phyloP scores from a whole-genome alignment of 2,113 vertebrate species.

The Ctenomys sociabilis region DNA sequence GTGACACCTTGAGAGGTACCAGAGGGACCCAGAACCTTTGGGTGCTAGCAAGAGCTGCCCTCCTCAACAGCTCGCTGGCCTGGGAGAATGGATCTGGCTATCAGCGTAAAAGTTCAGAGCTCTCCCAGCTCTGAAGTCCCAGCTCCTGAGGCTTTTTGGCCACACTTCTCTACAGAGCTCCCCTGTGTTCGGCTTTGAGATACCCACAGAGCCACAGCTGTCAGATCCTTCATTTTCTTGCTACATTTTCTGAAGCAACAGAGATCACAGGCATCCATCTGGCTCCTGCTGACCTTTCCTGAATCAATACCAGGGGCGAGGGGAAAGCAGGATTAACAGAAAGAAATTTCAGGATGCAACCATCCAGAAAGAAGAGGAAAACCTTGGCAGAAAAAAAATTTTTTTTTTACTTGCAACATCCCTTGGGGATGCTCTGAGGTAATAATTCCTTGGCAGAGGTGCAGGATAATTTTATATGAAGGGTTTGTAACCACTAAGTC shows the following conservation, averaged over 20 bases:
- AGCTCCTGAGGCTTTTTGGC: not conserved
- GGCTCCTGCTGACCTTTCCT: not conserved
- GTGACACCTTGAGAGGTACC: not conserved
- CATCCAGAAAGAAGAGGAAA: conserved; percentile 22
- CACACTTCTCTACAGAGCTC: not conserved
- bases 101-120: not conserved
- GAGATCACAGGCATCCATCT: not conserved
- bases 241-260: conserved; percentile 25
- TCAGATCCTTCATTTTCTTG: conserved; percentile 1
- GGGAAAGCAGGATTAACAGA: not conserved
- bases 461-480: not conserved
- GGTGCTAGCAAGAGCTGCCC: not conserved
- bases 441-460: not conserved
- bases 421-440: not conserved
- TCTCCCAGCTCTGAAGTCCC: not conserved
- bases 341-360: not conserved
- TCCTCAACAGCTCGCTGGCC: not conserved
- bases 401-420: not conserved
- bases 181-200: not conserved
- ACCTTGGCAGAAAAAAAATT: not conserved
- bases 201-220: not conserved
- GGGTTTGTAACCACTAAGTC: not conserved
- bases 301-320: not conserved
- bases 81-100: not conserved
- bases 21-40: not conserved